Evolutionary conservation across 2,797 vertebrate species (phyloP), one percentile per base, ranked within the genome.

Genomic region (Acrossocheilus fasciatus): DNA sequence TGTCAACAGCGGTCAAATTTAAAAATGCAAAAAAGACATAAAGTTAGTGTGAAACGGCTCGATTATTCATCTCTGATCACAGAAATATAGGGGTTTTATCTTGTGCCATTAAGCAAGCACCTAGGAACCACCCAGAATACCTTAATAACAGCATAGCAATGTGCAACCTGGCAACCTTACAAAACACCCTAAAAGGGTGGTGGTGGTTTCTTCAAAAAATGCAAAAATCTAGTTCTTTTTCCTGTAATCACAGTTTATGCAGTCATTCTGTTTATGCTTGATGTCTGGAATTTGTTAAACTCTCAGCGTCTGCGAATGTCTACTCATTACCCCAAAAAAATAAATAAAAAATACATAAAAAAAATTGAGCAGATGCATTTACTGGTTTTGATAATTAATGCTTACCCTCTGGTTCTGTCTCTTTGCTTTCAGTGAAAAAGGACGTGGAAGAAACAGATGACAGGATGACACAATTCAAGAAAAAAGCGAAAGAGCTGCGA

Each of bases 401-500:
- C 41, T 81, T 45, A 68, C 30, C 75, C 50, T 84, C 39, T 82
- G 26, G 11, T 68, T 81, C 20, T 81, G 75, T 82, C 20, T 83
- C 75, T 86, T 82, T 90, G n/a, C 64, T 83, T 89, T 4, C 93
- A 99, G 98, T 95, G 89, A 97, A 94, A 94, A 99, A 96, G 91
- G 90, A 96, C 2, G 15, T 94, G 18, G 97, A 97, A 30, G 95
- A 96, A 82, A 93, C 92, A 0, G 98, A 99, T 77, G 94, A 96
- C 91, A 96, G 94, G 89, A 96, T 89, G 79, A 87, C 77, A 0
- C 95, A 97, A 79, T 89, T 96, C 86, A 99, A 98, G 96, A 99
- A 98, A 91, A 99, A 95, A 94, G 94, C 97, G 1, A 99, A 98
- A 90, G 97, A 99, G 91, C 93, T 99, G 69, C 97, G 97, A 80